phyloP scores from a whole-genome alignment of 30 jellyfish, hydroid and myxozoan genomes.

The Pelagia noctiluca region DNA sequence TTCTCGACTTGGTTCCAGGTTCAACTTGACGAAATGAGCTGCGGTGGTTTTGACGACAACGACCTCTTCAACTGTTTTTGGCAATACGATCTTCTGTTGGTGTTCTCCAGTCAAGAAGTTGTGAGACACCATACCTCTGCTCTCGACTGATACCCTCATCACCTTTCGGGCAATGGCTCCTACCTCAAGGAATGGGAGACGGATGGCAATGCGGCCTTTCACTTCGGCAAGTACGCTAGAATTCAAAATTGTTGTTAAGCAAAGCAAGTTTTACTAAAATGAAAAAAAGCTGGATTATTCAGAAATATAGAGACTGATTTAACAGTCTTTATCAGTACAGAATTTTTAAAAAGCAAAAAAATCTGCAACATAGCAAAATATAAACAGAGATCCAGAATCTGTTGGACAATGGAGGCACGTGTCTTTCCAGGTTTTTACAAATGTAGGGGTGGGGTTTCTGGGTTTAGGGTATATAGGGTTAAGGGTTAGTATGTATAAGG shows the following conservation, averaged over 20 bases:
- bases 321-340: too few relatives aligned
- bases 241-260: not conserved
- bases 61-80: constrained; percentile 48
- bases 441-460: too few relatives aligned
- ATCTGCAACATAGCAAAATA: too few relatives aligned
- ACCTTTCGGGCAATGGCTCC: constrained; percentile 52
- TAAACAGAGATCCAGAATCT: too few relatives aligned
- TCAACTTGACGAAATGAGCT: constrained; percentile 53
- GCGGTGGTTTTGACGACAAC: constrained; percentile 20
- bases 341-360: too few relatives aligned
- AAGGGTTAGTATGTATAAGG: too few relatives aligned
- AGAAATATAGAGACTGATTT: too few relatives aligned
- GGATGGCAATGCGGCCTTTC: constrained; percentile 46
- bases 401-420: too few relatives aligned
- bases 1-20: constrained; percentile 31
- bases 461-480: too few relatives aligned
- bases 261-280: not conserved
- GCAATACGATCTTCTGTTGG: constrained; percentile 30
- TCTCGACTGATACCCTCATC: constrained; percentile 42
- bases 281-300: too few relatives aligned
- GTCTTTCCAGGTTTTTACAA: too few relatives aligned
- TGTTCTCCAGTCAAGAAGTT: constrained; percentile 35
- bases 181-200: constrained; percentile 66
- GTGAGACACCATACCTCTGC: constrained; percentile 32
- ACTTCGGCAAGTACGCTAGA: constrained; percentile 47